Evolutionary conservation across 2,888 invertebrate genomes (phyloP), one percentile per base, ranked within the genome.

Genomic region (Hirtodrosophila duncani): DNA sequence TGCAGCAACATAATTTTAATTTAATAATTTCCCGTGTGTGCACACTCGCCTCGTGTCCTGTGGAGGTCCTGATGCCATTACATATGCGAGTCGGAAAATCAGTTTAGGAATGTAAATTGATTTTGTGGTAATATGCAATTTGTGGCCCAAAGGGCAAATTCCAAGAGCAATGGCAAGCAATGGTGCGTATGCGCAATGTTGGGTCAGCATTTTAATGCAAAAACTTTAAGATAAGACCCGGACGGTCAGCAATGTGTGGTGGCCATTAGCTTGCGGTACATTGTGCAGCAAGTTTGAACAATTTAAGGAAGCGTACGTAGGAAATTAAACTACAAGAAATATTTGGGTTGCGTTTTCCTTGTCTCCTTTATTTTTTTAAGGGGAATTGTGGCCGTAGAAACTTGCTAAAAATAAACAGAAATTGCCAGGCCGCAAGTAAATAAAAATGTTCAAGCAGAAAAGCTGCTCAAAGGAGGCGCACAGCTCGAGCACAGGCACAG

Each of bases 31-130:
- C 62, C 78, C 63, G 53, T 61, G 61, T 60, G 71, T 63, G 43
- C 38, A 24, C 45, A 23, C 37, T 18, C 31, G n/a, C n/a, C n/a
- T n/a, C n/a, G n/a, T 17, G 33, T 14, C 18, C 30, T n/a, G n/a
- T n/a, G n/a, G n/a, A n/a, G n/a, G n/a, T n/a, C n/a, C n/a, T n/a
- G n/a, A 34, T 24, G 46, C 38, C 17, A 55, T 61, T 64, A 65
- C 63, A 70, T 62, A 65, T 57, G 63, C 66, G 57, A 67, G 53
- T 63, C 52, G 58, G 69, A 50, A 70, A 72, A 78, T 72, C 72
- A 72, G 72, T 74, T 78, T 78, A 78, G 72, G 74, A 72, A 72
- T 72, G 78, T 78, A 74, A 72, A 72, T 72, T 72, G 78, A 78
- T 72, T 72, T 67, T 78, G 72, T 60, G 72, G 78, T 77, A 74